Evolutionary conservation across 2,888 invertebrate species (phyloP), one percentile per base, ranked within the genome.

Genomic region (Diogma glabrata): DNA sequence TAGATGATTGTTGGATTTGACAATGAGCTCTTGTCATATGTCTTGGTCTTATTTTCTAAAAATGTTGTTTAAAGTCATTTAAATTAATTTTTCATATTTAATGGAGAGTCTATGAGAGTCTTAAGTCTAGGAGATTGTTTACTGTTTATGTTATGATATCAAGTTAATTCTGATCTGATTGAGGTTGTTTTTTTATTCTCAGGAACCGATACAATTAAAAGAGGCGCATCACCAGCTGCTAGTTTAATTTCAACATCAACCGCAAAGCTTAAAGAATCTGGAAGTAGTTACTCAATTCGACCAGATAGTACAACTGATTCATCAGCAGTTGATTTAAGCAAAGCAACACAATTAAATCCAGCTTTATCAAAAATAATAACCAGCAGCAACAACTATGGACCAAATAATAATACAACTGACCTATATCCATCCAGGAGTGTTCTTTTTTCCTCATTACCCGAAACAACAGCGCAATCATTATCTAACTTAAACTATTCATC

Each of bases 131-230:
- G n/a, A n/a, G n/a, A n/a, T n/a, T n/a, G n/a, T n/a, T n/a, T n/a
- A n/a, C n/a, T n/a, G n/a, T n/a, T n/a, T n/a, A n/a, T n/a, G n/a
- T n/a, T n/a, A n/a, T n/a, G n/a, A n/a, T n/a, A n/a, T n/a, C n/a
- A n/a, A n/a, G n/a, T n/a, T n/a, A n/a, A n/a, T n/a, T n/a, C n/a
- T n/a, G n/a, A n/a, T n/a, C n/a, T 14, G 16, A 36, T 5, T 19
- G 10, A 43, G 12, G 6, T 8, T 12, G 9, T 14, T 3, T 12
- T n/a, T 10, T 36, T 23, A 16, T 23, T 53, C 50, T 12, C 24
- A 70, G 70, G 70, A 60, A 69, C 70, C 61, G 70, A 70, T 60
- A 70, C 70, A 55, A 68, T 70, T 54, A 70, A 70, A 58, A 65
- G 70, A 50, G 70, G 70, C 58, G 65, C 64, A 50, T 70, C 70